phyloP scores from a whole-genome alignment of 2,113 vertebrate genomes.

The Xiphorhynchus elegans region DNA sequence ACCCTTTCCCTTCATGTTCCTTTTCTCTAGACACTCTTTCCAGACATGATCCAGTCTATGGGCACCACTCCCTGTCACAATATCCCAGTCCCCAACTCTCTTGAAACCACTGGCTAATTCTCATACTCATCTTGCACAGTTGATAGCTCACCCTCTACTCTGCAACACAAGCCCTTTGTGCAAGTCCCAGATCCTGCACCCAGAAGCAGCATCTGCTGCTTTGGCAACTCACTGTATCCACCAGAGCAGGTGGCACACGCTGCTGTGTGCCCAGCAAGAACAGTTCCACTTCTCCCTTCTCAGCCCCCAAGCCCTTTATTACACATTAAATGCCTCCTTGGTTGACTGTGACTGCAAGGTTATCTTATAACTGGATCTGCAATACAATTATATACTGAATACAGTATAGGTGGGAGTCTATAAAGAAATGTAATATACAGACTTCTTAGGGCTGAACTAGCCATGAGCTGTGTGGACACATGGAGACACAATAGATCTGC shows the following conservation, averaged over 20 bases:
- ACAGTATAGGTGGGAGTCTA: neutral
- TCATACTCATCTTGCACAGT: neutral
- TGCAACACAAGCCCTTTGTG: neutral
- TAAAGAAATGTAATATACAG: neutral
- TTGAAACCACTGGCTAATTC: neutral
- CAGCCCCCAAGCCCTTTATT: neutral
- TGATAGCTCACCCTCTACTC: neutral
- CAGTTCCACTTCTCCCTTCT: neutral
- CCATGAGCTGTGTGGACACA: neutral
- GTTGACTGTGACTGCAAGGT: neutral
- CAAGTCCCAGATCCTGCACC: neutral
- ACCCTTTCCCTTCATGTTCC: neutral
- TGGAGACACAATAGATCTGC: rapidly evolving
- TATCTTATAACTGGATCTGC: neutral
- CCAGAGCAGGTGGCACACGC: rapidly evolving
- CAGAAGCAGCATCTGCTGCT: neutral
- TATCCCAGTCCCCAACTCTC: neutral
- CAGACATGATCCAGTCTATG: neutral
- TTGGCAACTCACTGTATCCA: neutral
- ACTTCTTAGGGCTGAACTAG: neutral
- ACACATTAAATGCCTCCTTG: neutral
- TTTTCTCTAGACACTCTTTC: too few species aligned
- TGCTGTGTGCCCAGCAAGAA: too few species aligned
- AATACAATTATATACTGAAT: neutral
- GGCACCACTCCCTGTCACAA: neutral